Conservation (phyloP, 2,113 vertebrate genomes). For the Circaetus gallicus region DNA sequence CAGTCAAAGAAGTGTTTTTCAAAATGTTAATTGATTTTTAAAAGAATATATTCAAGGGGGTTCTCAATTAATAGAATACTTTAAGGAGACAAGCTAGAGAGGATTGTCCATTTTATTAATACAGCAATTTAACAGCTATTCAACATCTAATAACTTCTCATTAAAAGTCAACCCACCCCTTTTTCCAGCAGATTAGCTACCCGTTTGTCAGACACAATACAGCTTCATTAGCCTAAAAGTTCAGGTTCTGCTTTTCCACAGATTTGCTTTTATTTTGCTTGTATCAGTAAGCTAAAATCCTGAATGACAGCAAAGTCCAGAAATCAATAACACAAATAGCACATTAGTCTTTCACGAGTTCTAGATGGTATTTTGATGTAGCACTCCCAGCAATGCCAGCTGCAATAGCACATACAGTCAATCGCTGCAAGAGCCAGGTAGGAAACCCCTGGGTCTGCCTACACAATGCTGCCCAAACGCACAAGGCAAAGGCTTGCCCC, state of each 20-base stretch:
- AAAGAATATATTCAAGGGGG: slow-evolving; percentile 7
- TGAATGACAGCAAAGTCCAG: neutral
- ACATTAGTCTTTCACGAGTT: fast-evolving
- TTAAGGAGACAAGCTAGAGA: slow-evolving; percentile 3
- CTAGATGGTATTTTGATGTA: neutral
- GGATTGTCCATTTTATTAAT: slow-evolving; percentile 19
- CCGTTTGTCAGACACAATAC: neutral
- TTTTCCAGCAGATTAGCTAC: neutral
- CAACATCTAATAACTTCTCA: slow-evolving; percentile 16
- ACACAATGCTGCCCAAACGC: fast-evolving
- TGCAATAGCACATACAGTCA: neutral
- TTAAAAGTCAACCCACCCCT: slow-evolving; percentile 8
- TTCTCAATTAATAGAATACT: slow-evolving; percentile 33
- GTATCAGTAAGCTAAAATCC: neutral
- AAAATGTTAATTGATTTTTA: slow-evolving; percentile 42
- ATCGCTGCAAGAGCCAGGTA: fast-evolving
- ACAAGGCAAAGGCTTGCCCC: fast-evolving
- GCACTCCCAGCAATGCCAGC: neutral
- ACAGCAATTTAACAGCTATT: slow-evolving; percentile 10
- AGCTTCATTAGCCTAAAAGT: slow-evolving; percentile 1
- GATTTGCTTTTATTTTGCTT: neutral
- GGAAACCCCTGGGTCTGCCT: neutral
- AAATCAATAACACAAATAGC: neutral
- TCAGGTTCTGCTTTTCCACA: neutral
- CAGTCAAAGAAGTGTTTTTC: neutral